Conservation (phyloP, 2,797 vertebrate genomes). For the Pitangus sulphuratus region DNA sequence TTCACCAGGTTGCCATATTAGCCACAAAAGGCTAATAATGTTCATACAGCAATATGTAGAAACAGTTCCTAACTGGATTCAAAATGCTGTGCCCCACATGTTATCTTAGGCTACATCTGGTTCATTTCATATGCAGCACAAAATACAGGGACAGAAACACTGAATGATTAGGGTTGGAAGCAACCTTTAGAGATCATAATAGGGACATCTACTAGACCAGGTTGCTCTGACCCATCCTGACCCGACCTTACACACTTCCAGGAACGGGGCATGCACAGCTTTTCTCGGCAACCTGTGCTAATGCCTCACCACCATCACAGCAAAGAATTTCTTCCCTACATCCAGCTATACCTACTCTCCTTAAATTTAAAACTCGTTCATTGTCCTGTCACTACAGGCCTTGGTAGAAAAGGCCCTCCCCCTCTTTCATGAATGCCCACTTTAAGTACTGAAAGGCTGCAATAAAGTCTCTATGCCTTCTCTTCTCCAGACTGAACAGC, state of each 20-base stretch:
- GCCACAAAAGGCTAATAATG: not conserved
- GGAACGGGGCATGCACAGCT: not conserved
- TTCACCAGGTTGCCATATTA: not conserved
- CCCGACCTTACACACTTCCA: not conserved
- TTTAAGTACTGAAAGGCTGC: not conserved
- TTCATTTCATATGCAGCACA: not conserved
- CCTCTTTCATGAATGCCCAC: not conserved
- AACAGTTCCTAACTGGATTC: not conserved
- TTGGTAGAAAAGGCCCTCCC: not conserved
- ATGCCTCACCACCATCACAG: not conserved
- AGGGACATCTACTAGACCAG: not conserved
- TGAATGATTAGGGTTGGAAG: not conserved
- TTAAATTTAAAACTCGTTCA: not conserved
- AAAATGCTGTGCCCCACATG: not conserved
- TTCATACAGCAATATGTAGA: not conserved
- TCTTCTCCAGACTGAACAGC: not conserved
- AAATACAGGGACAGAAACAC: not conserved
- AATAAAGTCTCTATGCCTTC: not conserved
- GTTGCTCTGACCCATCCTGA: not conserved
- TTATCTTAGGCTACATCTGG: not conserved
- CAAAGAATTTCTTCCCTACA: not conserved
- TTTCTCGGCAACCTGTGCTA: not conserved
- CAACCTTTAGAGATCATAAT: not conserved
- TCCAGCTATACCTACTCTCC: not conserved
- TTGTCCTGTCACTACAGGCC: not conserved